These are phyloP conservation scores for Eutolmus rufibarbis DNA, from an alignment of 2,888 invertebrate species.

Conservation along the genomic window DNA sequence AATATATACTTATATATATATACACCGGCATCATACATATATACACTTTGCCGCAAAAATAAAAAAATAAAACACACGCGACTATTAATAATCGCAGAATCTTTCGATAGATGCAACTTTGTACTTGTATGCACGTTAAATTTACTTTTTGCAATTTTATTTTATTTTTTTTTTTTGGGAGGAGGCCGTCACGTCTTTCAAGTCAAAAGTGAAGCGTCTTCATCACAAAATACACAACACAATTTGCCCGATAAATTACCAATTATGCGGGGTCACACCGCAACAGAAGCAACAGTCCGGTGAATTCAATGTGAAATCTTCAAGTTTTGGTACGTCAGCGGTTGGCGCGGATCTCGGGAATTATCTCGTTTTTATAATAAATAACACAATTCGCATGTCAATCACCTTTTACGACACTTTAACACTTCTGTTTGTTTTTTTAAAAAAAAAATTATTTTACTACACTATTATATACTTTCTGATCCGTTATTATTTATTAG, in stretches of 20 bases:
- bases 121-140: not conserved
- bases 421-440: not conserved
- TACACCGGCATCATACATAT: too few species aligned
- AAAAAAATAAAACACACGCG: not conserved
- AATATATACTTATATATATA: not conserved
- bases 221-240: not conserved
- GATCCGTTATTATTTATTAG: too few species aligned
- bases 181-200: not conserved
- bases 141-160: too few species aligned
- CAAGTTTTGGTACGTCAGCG: not conserved
- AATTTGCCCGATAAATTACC: not conserved
- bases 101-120: not conserved
- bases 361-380: too few species aligned
- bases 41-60: too few species aligned
- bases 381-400: not conserved
- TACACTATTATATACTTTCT: not conserved
- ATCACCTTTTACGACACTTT: not conserved
- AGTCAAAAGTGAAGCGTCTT: not conserved
- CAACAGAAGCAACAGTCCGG: not conserved
- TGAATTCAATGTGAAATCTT: not conserved
- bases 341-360: not conserved
- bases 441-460: not conserved
- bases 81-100: slow-evolving; percentile 36
- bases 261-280: slow-evolving; percentile 6
- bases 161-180: too few species aligned